Conservation (phyloP, 2,888 invertebrate species). For the Ophion slaviceki region DNA sequence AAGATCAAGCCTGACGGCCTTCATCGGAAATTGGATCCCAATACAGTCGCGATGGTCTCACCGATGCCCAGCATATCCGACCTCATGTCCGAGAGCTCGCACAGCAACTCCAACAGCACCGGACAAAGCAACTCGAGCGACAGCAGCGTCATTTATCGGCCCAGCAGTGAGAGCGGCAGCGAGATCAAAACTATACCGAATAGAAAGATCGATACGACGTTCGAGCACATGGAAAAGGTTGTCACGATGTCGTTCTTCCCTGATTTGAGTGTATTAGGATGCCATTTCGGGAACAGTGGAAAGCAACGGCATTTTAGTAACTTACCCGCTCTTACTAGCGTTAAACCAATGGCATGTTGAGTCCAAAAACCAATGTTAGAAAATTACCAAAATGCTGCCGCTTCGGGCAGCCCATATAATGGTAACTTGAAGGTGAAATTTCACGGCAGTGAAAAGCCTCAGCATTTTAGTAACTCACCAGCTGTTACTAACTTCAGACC, state of each 20-base stretch:
- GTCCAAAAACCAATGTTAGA: too few species aligned
- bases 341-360: too few species aligned
- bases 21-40: slow-evolving; percentile 80
- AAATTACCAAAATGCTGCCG: too few species aligned
- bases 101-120: slow-evolving; percentile 85
- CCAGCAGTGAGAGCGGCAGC: slow-evolving; percentile 89
- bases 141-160: slow-evolving; percentile 90
- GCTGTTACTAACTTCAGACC: too few species aligned
- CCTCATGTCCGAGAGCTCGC: slow-evolving; percentile 89
- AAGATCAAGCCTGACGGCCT: slow-evolving; percentile 81
- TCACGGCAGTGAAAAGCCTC: too few species aligned
- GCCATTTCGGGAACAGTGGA: too few species aligned
- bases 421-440: neutral
- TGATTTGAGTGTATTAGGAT: neutral
- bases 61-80: slow-evolving; percentile 89
- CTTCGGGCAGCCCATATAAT: too few species aligned
- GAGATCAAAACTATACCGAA: slow-evolving; percentile 85
- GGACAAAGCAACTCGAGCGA: slow-evolving; percentile 90
- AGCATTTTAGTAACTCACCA: too few species aligned
- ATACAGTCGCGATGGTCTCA: slow-evolving; percentile 87
- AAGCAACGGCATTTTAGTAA: too few species aligned
- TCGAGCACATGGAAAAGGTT: slow-evolving; percentile 82
- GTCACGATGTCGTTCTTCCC: slow-evolving; percentile 69
- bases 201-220: slow-evolving; percentile 85
- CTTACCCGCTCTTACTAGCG: too few species aligned